Percentiles rank a stretch among this genome's conserved stretches.
phyloP scores from a whole-genome alignment of 1,140 invertebrate species.

The Papilio polytes region DNA sequence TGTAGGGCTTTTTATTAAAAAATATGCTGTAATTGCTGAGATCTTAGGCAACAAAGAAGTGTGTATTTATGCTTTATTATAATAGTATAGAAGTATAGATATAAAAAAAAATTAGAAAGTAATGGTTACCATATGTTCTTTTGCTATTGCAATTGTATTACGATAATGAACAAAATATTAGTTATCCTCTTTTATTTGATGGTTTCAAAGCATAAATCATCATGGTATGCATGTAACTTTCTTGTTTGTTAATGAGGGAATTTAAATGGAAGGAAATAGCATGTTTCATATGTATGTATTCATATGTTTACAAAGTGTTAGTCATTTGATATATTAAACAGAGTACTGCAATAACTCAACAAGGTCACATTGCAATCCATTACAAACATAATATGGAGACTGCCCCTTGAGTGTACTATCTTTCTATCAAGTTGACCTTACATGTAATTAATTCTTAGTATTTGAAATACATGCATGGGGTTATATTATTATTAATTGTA shows the following conservation, averaged over 20 bases:
- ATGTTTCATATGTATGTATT: neutral
- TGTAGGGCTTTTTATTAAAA: too few relatives aligned
- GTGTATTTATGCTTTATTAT: too few relatives aligned
- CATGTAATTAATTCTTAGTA: neutral
- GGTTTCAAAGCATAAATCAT: too few relatives aligned
- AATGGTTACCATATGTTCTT: too few relatives aligned
- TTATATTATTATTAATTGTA: neutral
- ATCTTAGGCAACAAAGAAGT: too few relatives aligned
- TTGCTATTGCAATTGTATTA: too few relatives aligned
- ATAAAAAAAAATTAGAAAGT: too few relatives aligned
- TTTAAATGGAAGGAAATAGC: neutral
- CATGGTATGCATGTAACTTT: neutral
- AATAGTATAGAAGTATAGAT: too few relatives aligned
- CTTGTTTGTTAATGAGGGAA: neutral
- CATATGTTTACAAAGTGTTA: neutral
- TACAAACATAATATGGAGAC: slow-evolving; percentile 26
- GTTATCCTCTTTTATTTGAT: too few relatives aligned
- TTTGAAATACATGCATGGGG: too few relatives aligned
- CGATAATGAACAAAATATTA: too few relatives aligned
- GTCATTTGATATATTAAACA: slow-evolving; percentile 4
- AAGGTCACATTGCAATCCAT: slow-evolving; percentile 44
- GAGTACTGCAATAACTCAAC: slow-evolving; percentile 22
- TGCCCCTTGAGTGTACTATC: slow-evolving; percentile 41
- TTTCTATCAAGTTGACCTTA: slow-evolving; percentile 34
- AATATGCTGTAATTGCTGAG: too few relatives aligned